phyloP scores from a whole-genome alignment of 2,888 invertebrate species.

The Cheilosia vernalis region DNA sequence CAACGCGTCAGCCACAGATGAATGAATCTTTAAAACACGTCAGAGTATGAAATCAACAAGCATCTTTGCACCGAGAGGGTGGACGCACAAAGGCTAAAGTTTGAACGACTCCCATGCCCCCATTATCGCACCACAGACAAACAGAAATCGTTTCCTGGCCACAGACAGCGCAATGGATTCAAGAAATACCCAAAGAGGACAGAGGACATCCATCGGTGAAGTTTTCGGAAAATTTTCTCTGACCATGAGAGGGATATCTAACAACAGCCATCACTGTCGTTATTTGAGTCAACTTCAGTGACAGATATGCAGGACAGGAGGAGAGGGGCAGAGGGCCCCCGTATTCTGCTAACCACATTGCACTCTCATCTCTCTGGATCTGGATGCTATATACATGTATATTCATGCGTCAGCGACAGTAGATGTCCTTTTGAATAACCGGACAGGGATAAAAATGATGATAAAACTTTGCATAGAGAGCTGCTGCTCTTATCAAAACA shows the following conservation, averaged over 20 bases:
- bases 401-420: slow-evolving; percentile 6
- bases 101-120: slow-evolving; percentile 19
- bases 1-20: background rate
- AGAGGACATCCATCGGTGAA: slow-evolving; percentile 23
- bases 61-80: background rate
- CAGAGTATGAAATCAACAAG: background rate
- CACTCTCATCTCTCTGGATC: slow-evolving; percentile 28
- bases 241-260: slow-evolving; percentile 34
- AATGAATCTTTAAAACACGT: slow-evolving; percentile 3
- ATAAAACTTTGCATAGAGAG: slow-evolving; percentile 27
- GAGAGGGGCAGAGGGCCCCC: background rate
- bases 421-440: slow-evolving; percentile 34
- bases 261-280: slow-evolving; percentile 45
- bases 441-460: slow-evolving; percentile 23
- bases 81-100: slow-evolving; percentile 18
- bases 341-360: slow-evolving; percentile 30
- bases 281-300: slow-evolving; percentile 52
- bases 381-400: background rate
- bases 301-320: slow-evolving; percentile 54
- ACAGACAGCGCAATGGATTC: slow-evolving; percentile 30
- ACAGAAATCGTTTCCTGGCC: slow-evolving; percentile 45
- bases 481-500: slow-evolving; percentile 18
- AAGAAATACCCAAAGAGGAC: background rate
- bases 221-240: slow-evolving; percentile 29
- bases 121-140: slow-evolving; percentile 11